Percentiles rank a stretch among this genome's conserved stretches.
Evolutionary conservation across 2,888 invertebrate genomes (phyloP).

Genomic region (Caenorhabditis panamensis): DNA sequence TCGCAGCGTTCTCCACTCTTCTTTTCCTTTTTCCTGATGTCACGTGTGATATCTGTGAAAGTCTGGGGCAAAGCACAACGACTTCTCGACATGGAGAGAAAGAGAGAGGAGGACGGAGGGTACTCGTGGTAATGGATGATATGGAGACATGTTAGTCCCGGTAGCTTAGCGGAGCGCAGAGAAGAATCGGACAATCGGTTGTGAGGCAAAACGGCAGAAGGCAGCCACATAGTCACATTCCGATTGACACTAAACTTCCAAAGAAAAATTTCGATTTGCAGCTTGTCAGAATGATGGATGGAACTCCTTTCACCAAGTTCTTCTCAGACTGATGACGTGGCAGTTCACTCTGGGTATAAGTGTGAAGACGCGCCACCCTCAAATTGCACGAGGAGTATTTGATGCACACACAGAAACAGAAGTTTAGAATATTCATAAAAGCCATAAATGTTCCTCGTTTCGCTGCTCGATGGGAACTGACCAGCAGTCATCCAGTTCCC

Average conservation of each 20-base stretch:
- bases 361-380: too few species aligned
- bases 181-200: not conserved
- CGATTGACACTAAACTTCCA: not conserved
- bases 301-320: not conserved
- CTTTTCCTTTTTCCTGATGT: constrained; percentile 31
- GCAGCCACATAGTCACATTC: not conserved
- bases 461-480: not conserved
- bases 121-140: constrained; percentile 38
- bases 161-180: constrained; percentile 34
- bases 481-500: constrained; percentile 17
- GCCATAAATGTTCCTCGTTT: constrained; percentile 34
- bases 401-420: not conserved
- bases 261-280: constrained; percentile 4
- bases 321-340: not conserved
- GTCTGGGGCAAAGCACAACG: constrained; percentile 51
- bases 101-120: constrained; percentile 5
- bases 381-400: not conserved
- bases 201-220: not conserved
- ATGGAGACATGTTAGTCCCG: constrained; percentile 40
- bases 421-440: constrained; percentile 27
- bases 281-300: constrained; percentile 26
- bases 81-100: not conserved
- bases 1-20: constrained; percentile 32
- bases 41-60: constrained; percentile 52
- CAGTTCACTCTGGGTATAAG: not conserved